These are phyloP conservation scores for Alectura lathami DNA, from an alignment of 2,113 vertebrate species.

Conservation along the genomic window DNA sequence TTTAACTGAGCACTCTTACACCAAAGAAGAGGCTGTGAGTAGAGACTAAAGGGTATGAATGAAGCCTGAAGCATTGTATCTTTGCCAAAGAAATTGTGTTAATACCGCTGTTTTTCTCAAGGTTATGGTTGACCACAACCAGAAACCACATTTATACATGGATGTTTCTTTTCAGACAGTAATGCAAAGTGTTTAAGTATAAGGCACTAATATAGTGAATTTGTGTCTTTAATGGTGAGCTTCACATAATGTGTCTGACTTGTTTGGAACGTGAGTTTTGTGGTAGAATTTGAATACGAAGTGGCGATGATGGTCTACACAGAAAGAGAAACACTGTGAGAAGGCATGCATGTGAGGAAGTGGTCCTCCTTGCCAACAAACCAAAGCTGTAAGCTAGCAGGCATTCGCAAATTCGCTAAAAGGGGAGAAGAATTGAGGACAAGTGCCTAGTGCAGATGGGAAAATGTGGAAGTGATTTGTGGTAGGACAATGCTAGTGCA, in stretches of 20 bases:
- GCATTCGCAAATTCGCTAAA: not conserved
- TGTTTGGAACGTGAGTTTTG: not conserved
- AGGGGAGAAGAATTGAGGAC: rapidly evolving
- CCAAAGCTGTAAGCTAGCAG: not conserved
- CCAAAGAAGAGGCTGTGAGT: not conserved
- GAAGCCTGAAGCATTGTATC: not conserved
- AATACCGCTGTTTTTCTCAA: too few relatives aligned
- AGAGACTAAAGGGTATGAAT: not conserved
- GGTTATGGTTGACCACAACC: not conserved
- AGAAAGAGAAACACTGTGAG: not conserved
- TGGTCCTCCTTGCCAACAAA: not conserved
- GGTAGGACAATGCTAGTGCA: not conserved
- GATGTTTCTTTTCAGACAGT: not conserved
- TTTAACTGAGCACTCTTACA: not conserved
- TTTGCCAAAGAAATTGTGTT: not conserved
- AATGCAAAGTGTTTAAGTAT: not conserved
- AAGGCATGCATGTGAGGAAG: not conserved
- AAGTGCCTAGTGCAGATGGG: not conserved
- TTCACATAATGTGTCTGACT: not conserved
- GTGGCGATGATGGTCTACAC: not conserved
- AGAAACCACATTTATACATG: not conserved
- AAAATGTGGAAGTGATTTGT: not conserved
- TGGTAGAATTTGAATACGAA: not conserved
- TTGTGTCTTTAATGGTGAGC: not conserved
- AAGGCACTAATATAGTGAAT: not conserved